These are phyloP conservation scores for Haliclona indistincta DNA, from an alignment of 37 sponge, comb jelly and placozoan genomes.

Conservation along the genomic window DNA sequence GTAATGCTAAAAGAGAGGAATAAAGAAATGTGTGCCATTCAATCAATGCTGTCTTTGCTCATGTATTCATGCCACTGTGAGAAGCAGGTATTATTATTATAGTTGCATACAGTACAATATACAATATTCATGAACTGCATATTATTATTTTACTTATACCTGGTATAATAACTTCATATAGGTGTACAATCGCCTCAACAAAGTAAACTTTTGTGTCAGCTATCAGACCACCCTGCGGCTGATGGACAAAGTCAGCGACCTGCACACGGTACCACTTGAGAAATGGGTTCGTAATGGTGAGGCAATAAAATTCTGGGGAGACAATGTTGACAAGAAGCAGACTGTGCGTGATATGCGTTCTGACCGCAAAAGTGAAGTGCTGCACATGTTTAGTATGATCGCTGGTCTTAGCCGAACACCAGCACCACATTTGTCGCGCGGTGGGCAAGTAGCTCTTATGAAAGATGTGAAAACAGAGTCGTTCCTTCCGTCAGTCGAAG, in stretches of 20 bases:
- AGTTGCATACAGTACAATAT: too few relatives aligned
- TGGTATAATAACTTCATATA: too few relatives aligned
- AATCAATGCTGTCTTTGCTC: too few relatives aligned
- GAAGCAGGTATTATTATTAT: too few relatives aligned
- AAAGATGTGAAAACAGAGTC: not conserved
- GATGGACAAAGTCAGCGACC: not conserved
- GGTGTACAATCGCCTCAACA: conserved; percentile 13
- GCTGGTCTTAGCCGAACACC: not conserved
- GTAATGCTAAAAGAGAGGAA: conserved; percentile 2
- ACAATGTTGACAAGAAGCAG: conserved; percentile 14
- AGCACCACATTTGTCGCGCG: too few relatives aligned
- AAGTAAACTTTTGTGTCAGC: conserved; percentile 1
- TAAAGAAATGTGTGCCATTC: too few relatives aligned
- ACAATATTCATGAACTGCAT: too few relatives aligned
- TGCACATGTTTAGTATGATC: not conserved
- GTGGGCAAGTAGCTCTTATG: not conserved
- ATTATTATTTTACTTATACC: too few relatives aligned
- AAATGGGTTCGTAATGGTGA: not conserved
- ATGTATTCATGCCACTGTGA: too few relatives aligned
- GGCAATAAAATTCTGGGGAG: conserved; percentile 6
- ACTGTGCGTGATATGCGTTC: not conserved
- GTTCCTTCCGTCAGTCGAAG: not conserved
- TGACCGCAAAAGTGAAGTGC: conserved; percentile 1
- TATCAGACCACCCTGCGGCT: not conserved
- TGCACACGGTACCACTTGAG: conserved; percentile 2